phyloP scores from a whole-genome alignment of 2,797 vertebrate species.

The Chlorospingus semifuscus region DNA sequence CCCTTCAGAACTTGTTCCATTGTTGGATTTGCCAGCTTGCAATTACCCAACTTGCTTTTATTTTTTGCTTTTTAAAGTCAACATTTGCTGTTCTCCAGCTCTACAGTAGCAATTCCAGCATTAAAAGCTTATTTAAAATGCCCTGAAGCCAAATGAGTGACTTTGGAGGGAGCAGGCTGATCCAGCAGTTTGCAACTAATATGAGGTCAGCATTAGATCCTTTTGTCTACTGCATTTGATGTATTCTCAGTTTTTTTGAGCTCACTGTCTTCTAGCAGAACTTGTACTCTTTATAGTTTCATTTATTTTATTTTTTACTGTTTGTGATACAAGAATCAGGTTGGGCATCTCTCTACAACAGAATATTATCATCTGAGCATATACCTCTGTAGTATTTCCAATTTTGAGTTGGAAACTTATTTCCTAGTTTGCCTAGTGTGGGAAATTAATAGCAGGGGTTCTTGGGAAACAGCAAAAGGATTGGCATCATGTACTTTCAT shows the following conservation, averaged over 20 bases:
- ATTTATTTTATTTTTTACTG: neutral
- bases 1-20: neutral
- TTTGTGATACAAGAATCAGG: neutral
- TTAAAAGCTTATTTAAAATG: slow-evolving; percentile 27
- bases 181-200: slow-evolving; percentile 8
- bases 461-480: neutral
- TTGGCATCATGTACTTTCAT: neutral
- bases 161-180: slow-evolving; percentile 12
- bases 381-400: neutral
- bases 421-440: neutral
- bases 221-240: neutral
- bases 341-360: neutral
- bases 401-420: neutral
- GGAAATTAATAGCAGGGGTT: neutral
- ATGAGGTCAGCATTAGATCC: neutral
- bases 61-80: neutral
- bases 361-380: neutral
- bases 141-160: slow-evolving; percentile 9
- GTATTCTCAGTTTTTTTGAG: neutral
- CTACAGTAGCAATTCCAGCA: neutral
- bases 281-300: neutral
- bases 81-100: neutral
- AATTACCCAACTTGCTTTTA: neutral
- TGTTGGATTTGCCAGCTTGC: neutral
- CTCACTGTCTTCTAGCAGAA: neutral